phyloP scores from a whole-genome alignment of 2,113 vertebrate species.

The Garra rufa region DNA sequence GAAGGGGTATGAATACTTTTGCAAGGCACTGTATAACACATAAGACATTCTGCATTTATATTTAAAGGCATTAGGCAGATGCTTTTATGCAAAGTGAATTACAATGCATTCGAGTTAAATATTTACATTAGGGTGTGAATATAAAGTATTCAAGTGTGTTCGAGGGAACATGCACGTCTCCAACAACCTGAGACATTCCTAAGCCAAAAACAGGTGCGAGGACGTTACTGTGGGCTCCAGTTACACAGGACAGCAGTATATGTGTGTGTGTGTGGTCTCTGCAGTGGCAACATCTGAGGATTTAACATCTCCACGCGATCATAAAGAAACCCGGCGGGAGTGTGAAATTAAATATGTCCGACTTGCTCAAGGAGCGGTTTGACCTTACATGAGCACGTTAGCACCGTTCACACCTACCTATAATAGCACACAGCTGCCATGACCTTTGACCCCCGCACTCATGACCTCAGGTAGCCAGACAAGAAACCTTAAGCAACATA shows the following conservation, averaged over 20 bases:
- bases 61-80: no score
- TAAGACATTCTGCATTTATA: not conserved
- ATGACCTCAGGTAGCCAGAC: not conserved
- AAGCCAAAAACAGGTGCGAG: slow-evolving; percentile 64
- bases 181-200: slow-evolving; percentile 34
- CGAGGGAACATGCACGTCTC: not conserved
- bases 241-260: slow-evolving; percentile 29
- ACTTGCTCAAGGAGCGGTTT: not conserved
- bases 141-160: not conserved
- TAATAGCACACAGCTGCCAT: slow-evolving; percentile 31
- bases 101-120: not conserved
- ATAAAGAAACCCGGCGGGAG: slow-evolving; percentile 18
- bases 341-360: slow-evolving; percentile 40
- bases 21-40: no score
- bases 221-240: slow-evolving; percentile 34
- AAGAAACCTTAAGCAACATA: not conserved
- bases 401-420: not conserved
- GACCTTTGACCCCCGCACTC: slow-evolving; percentile 21
- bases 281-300: slow-evolving; percentile 2
- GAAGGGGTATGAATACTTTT: no score
- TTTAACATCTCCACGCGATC: not conserved
- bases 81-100: not conserved
- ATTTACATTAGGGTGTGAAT: not conserved
- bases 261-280: slow-evolving; percentile 13
- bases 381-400: slow-evolving; percentile 9